These are phyloP conservation scores for Acanthosoma haemorrhoidale DNA, from an alignment of 2,888 invertebrate species.

Conservation along the genomic window DNA sequence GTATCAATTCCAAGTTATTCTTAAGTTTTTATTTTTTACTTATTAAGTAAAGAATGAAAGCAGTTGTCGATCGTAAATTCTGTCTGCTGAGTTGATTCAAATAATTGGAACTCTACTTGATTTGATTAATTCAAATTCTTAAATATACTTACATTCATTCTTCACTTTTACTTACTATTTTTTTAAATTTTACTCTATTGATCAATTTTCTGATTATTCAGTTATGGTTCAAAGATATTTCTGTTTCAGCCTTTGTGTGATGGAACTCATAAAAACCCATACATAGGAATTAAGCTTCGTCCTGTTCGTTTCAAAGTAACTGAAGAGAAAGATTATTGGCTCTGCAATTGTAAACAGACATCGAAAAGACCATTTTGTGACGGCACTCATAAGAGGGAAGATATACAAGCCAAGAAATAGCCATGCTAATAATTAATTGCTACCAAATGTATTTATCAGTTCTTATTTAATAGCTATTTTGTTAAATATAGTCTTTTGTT, in stretches of 20 bases:
- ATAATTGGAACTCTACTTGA: too few species aligned
- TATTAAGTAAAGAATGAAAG: too few species aligned
- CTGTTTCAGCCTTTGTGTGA: constrained; percentile 81
- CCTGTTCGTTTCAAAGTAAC: constrained; percentile 79
- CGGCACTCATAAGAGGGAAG: constrained; percentile 77
- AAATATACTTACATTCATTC: too few species aligned
- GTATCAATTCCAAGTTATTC: too few species aligned
- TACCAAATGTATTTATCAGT: background rate
- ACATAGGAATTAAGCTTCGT: constrained; percentile 65
- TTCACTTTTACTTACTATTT: constrained; percentile 15
- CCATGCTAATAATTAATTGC: background rate
- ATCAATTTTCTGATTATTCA: too few species aligned
- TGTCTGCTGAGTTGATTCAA: too few species aligned
- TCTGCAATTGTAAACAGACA: constrained; percentile 98
- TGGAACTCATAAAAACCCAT: constrained; percentile 75
- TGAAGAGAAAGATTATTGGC: constrained; percentile 86
- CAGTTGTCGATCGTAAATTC: too few species aligned
- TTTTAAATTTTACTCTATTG: too few species aligned
- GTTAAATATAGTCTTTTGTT: background rate
- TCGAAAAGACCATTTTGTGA: constrained; percentile 92
- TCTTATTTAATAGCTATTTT: background rate
- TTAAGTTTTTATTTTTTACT: too few species aligned
- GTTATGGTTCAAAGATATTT: too few species aligned
- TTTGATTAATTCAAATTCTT: too few species aligned
- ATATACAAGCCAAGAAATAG: constrained; percentile 52